phyloP scores from a whole-genome alignment of 92 coral and sea anemone genomes.

The Phenganax stokvisi region DNA sequence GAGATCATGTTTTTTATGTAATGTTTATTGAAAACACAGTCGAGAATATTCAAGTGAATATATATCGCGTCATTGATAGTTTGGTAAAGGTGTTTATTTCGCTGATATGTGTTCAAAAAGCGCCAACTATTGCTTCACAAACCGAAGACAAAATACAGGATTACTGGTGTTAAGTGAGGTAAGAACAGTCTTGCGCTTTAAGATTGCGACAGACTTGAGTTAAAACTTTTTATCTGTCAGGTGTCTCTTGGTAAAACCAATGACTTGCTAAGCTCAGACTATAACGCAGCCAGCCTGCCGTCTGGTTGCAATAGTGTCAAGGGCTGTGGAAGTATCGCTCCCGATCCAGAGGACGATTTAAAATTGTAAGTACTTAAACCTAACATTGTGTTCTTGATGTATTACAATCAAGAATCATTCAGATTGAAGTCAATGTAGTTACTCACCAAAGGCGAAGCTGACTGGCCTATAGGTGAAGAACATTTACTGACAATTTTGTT shows the following conservation, averaged over 20 bases:
- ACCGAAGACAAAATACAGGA: slow-evolving; percentile 76
- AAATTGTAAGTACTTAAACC: slow-evolving; percentile 45
- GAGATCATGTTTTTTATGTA: neutral
- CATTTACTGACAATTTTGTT: too few species aligned
- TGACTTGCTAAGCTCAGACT: slow-evolving; percentile 72
- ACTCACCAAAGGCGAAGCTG: too few species aligned
- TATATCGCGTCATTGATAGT: slow-evolving; percentile 39
- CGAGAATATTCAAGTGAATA: neutral
- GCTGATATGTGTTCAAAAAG: slow-evolving; percentile 99
- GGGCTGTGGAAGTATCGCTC: slow-evolving; percentile 78
- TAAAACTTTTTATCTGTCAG: slow-evolving; percentile 32
- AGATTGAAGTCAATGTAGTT: too few species aligned
- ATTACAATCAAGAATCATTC: too few species aligned
- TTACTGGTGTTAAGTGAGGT: slow-evolving; percentile 88
- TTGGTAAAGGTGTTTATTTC: slow-evolving; percentile 93
- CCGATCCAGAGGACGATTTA: slow-evolving; percentile 60
- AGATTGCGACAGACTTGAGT: too few species aligned
- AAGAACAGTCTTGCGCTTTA: slow-evolving; percentile 2
- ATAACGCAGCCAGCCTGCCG: slow-evolving; percentile 68
- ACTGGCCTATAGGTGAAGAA: too few species aligned
- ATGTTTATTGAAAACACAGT: neutral
- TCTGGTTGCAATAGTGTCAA: slow-evolving; percentile 79
- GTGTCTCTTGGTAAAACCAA: slow-evolving; percentile 82
- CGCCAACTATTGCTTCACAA: slow-evolving; percentile 88
- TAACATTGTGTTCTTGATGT: too few species aligned